These are phyloP conservation scores for Plebejus argus DNA, from an alignment of 2,888 invertebrate species.

Conservation along the genomic window DNA sequence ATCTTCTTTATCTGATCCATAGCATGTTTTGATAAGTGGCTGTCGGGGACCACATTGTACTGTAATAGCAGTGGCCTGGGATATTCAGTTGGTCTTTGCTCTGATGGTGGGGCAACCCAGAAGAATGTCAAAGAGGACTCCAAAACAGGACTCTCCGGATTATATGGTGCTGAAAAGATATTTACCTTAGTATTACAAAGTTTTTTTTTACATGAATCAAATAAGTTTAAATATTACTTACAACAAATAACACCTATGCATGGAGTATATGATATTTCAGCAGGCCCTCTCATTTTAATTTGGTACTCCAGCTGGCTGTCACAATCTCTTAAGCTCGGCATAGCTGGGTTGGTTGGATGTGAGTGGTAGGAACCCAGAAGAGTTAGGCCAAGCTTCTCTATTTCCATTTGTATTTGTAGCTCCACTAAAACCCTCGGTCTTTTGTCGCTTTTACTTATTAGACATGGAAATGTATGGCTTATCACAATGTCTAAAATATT, in stretches of 20 bases:
- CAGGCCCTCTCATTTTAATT: slow-evolving; percentile 95
- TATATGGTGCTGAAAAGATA: slow-evolving; percentile 86
- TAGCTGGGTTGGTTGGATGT: slow-evolving; percentile 92
- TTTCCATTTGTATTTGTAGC: slow-evolving; percentile 89
- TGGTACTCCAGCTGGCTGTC: slow-evolving; percentile 97
- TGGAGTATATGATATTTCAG: slow-evolving; percentile 95
- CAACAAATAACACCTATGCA: slow-evolving; percentile 96
- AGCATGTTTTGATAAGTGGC: slow-evolving; percentile 88
- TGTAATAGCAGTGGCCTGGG: slow-evolving; percentile 95
- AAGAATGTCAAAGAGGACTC: slow-evolving; percentile 93
- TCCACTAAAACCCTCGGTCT: slow-evolving; percentile 89
- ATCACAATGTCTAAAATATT: slow-evolving; percentile 88
- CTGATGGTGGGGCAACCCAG: slow-evolving; percentile 98
- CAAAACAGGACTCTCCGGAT: slow-evolving; percentile 88
- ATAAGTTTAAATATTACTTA: slow-evolving; percentile 74
- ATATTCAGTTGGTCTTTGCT: slow-evolving; percentile 94
- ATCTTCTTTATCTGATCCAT: slow-evolving; percentile 93
- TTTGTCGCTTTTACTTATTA: slow-evolving; percentile 89
- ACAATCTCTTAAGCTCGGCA: slow-evolving; percentile 93
- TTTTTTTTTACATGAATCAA: background rate
- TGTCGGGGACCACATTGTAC: slow-evolving; percentile 91
- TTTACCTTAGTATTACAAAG: background rate
- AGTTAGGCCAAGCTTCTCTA: slow-evolving; percentile 90
- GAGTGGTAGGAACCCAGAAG: slow-evolving; percentile 98
- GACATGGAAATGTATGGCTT: slow-evolving; percentile 93